Base-by-base conservation (phyloP, 2,888 invertebrate genomes). In the Rhimphoctona megacephalus region DNA sequence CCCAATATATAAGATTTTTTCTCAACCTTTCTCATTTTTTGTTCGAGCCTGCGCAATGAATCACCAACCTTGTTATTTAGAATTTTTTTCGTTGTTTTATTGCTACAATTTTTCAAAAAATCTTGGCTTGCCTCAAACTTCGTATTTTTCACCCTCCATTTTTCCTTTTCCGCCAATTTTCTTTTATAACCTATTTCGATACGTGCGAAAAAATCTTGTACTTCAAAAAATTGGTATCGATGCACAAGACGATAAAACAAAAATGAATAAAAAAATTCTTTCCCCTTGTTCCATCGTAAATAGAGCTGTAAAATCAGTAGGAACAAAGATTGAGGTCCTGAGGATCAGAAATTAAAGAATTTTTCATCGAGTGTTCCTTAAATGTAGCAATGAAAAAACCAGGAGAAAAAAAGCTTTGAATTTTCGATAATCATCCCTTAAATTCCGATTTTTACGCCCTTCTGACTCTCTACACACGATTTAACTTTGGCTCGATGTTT, bases 401-500 rank as follows among this genome's bases (percentile, higher is more conserved):
- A 36, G 33, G 2, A 17, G 33, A 64, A 17, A 9, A 66, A 39
- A 66, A 66, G n/a, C 17, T 61, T 17, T 5, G 0, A 25, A 61
- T 30, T 17, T 14, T 30, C 4, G 61, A 30, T 5, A 30, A 30
- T 17, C 6, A 9, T 61, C 5, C 0, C 4, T 6, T 0, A 17
- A 61, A 66, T 25, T 43, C 5, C 2, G 14, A 22, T 0, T 4
- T n/a, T 39, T 67, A 43, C 11, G 67, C 22, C 67, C 25, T 67
- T 67, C 7, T 67, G 14, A 5, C 11, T 36, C 8, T 66, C 66
- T 19, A 36, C 43, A 22, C 2, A 1, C 3, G 67, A 67, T 43
- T 22, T 4, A 43, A 30, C 25, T 69, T 46, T 74, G 36, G 43
- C 54, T 46, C 36, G 66, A 61, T 30, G 73, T 69, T 43, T 64